Conservation (phyloP, 2,797 vertebrate species). For the Mormyrus proboscirostris region DNA sequence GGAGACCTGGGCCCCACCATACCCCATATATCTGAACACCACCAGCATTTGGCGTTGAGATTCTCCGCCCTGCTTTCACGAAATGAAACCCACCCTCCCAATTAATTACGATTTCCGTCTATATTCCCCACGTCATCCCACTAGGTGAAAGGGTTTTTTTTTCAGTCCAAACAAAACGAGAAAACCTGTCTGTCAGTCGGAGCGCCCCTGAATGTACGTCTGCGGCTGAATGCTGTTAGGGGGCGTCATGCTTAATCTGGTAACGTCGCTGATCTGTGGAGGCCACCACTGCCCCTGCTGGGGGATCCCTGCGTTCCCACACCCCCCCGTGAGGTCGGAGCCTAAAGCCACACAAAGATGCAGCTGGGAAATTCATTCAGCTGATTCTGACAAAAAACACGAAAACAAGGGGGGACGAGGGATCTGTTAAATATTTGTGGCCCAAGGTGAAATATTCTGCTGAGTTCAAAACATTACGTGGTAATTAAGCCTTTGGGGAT, state of each 20-base stretch:
- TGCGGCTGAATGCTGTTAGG: slow-evolving; percentile 24
- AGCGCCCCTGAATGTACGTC: neutral
- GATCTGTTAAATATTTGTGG: neutral
- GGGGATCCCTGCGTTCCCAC: slow-evolving; percentile 25
- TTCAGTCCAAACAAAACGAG: neutral
- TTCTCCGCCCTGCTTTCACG: neutral
- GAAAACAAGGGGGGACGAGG: neutral
- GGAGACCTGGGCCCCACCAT: no score
- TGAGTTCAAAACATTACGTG: neutral
- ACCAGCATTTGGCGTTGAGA: neutral
- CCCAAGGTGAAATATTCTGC: neutral
- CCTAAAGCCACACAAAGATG: neutral
- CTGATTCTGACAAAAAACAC: slow-evolving; percentile 21
- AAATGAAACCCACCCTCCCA: neutral
- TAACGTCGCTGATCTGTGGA: neutral
- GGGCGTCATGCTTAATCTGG: slow-evolving; percentile 33
- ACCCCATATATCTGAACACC: neutral
- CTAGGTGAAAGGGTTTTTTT: neutral
- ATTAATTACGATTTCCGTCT: neutral
- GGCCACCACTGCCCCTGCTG: slow-evolving; percentile 20
- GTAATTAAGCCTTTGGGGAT: neutral
- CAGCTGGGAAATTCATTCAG: slow-evolving; percentile 30
- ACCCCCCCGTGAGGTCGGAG: neutral
- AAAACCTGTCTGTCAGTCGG: neutral
- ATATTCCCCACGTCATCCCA: neutral